Percentiles rank a stretch among this genome's conserved stretches.
Evolutionary conservation across 2,113 vertebrate genomes (phyloP).

Genomic region (Amphiprion percula): DNA sequence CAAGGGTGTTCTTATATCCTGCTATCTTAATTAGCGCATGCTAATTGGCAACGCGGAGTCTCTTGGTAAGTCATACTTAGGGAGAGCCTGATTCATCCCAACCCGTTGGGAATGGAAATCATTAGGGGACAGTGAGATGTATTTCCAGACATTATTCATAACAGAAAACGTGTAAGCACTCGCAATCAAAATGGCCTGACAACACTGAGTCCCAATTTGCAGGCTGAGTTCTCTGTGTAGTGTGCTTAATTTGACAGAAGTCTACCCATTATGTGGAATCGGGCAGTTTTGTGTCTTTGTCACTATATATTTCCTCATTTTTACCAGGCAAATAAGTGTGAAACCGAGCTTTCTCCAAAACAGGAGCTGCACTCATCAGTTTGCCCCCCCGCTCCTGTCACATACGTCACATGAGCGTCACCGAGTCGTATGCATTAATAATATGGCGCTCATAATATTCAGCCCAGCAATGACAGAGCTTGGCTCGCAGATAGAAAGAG

Average conservation of each 20-base stretch:
- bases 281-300: conserved; percentile 29
- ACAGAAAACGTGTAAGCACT: conserved; percentile 46
- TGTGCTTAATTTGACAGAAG: conserved; percentile 10
- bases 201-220: conserved; percentile 45
- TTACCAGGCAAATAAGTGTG: not conserved
- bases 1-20: conserved; percentile 72
- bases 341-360: not conserved
- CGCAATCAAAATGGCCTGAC: conserved; percentile 50
- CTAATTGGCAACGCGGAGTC: conserved; percentile 74
- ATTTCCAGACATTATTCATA: conserved; percentile 68
- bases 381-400: conserved; percentile 30
- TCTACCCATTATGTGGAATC: conserved; percentile 20
- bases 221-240: conserved; percentile 7
- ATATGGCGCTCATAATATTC: conserved; percentile 44
- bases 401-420: conserved; percentile 27
- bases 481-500: conserved; percentile 19
- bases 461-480: conserved; percentile 36
- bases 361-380: not conserved
- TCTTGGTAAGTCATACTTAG: conserved; percentile 75
- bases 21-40: conserved; percentile 79
- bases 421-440: conserved; percentile 41
- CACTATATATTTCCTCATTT: not conserved
- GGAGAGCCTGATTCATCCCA: conserved; percentile 62
- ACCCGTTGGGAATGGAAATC: conserved; percentile 62
- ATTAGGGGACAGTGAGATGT: conserved; percentile 62